Conservation (phyloP, 2,888 invertebrate species). For the Ochropleura plecta region DNA sequence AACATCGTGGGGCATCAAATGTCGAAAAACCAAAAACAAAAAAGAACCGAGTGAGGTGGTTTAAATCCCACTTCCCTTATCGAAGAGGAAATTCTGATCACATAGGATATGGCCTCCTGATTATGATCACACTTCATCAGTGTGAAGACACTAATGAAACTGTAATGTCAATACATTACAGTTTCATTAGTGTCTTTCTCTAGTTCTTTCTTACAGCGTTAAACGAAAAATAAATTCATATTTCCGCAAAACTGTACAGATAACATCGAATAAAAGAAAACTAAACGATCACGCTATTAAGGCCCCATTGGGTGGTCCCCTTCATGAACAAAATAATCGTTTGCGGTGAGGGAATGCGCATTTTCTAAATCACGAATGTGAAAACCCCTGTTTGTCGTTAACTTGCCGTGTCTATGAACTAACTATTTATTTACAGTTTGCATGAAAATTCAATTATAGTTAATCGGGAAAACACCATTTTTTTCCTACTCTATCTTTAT, state of each 20-base stretch:
- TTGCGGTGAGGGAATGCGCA: constrained; percentile 85
- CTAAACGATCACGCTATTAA: constrained; percentile 80
- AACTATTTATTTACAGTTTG: constrained; percentile 62
- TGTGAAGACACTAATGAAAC: too few species aligned
- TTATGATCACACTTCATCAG: too few species aligned
- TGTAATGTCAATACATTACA: too few species aligned
- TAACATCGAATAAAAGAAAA: constrained; percentile 75
- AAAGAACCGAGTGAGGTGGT: too few species aligned
- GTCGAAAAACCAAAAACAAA: too few species aligned
- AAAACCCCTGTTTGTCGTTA: constrained; percentile 80
- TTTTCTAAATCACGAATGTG: constrained; percentile 88
- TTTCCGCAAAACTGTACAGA: constrained; percentile 43
- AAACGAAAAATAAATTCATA: not conserved
- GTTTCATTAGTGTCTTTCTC: too few species aligned
- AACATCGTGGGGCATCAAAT: not conserved
- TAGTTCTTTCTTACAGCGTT: too few species aligned
- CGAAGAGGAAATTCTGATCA: too few species aligned
- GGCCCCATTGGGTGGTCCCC: constrained; percentile 70
- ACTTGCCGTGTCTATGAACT: constrained; percentile 70
- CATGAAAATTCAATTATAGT: constrained; percentile 44
- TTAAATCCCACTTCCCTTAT: too few species aligned
- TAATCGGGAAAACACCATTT: constrained; percentile 21
- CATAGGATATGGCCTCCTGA: too few species aligned
- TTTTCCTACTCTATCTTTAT: not conserved
- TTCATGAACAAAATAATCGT: constrained; percentile 86